Evolutionary conservation across 1,140 invertebrate genomes (phyloP).

Genomic region (Drosophila orena): DNA sequence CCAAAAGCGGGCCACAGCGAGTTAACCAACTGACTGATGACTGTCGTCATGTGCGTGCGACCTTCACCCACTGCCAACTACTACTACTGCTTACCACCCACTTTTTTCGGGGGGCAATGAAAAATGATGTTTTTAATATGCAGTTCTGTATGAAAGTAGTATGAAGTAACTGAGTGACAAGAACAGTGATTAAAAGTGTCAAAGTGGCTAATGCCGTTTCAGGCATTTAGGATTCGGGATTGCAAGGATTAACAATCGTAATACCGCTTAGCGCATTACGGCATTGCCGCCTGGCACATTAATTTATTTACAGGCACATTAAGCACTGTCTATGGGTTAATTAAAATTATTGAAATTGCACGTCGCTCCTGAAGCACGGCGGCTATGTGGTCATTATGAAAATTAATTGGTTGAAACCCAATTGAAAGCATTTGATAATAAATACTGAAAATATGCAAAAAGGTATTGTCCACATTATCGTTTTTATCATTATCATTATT

Average conservation of each 20-base stretch:
- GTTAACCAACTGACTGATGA: conserved; percentile 81
- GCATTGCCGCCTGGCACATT: conserved; percentile 9
- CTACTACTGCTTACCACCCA: background rate
- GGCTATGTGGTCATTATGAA: conserved; percentile 39
- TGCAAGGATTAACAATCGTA: conserved; percentile 40
- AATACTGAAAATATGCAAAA: conserved; percentile 58
- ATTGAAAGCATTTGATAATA: conserved; percentile 60
- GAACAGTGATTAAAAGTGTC: conserved; percentile 43
- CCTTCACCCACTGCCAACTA: conserved; percentile 14
- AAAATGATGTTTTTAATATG: conserved; percentile 76
- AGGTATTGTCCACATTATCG: conserved; percentile 20
- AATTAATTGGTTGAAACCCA: conserved; percentile 65
- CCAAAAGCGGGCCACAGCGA: conserved; percentile 38
- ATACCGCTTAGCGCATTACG: conserved; percentile 38
- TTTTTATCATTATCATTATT: conserved; percentile 20
- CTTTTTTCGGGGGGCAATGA: conserved; percentile 43
- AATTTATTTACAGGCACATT: conserved; percentile 34
- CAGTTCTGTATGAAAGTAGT: conserved; percentile 16
- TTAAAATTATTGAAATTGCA: conserved; percentile 73
- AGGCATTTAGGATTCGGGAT: conserved; percentile 34
- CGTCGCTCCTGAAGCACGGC: conserved; percentile 7
- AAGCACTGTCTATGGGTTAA: conserved; percentile 54
- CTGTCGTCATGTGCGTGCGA: conserved; percentile 67
- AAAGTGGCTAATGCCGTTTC: conserved; percentile 28
- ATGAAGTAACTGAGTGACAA: conserved; percentile 40